These are phyloP conservation scores for Tringa solitaria DNA, from an alignment of 2,113 vertebrate species.

Conservation along the genomic window DNA sequence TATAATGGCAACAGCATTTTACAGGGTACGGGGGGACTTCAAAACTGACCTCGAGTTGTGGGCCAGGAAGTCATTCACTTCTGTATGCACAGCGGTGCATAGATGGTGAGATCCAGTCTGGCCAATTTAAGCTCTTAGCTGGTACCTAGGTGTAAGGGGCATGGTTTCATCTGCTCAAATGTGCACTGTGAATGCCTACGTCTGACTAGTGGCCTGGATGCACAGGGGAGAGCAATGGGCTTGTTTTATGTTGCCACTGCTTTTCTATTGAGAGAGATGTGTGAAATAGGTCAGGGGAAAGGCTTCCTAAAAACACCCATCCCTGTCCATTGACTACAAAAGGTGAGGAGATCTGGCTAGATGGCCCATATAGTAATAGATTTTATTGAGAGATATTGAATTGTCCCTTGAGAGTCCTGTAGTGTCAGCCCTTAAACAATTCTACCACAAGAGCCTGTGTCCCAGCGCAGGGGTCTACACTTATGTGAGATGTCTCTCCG, in stretches of 20 bases:
- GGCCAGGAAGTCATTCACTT: neutral
- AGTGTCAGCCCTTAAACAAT: neutral
- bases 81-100: neutral
- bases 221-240: neutral
- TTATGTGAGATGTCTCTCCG: neutral
- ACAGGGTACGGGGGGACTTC: neutral
- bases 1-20: slow-evolving; percentile 32
- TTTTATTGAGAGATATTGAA: neutral
- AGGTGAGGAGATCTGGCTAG: neutral
- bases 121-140: neutral
- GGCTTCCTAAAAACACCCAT: neutral
- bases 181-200: neutral
- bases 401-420: neutral
- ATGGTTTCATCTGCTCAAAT: neutral
- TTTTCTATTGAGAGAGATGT: neutral
- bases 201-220: neutral
- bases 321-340: neutral
- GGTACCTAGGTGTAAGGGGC: neutral
- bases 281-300: neutral
- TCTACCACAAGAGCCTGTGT: neutral
- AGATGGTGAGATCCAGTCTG: neutral
- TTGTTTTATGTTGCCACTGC: neutral
- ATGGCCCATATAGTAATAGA: neutral
- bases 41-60: neutral
- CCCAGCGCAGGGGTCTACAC: neutral